phyloP scores from a whole-genome alignment of 2,888 invertebrate genomes.

The Coremacera marginata region DNA sequence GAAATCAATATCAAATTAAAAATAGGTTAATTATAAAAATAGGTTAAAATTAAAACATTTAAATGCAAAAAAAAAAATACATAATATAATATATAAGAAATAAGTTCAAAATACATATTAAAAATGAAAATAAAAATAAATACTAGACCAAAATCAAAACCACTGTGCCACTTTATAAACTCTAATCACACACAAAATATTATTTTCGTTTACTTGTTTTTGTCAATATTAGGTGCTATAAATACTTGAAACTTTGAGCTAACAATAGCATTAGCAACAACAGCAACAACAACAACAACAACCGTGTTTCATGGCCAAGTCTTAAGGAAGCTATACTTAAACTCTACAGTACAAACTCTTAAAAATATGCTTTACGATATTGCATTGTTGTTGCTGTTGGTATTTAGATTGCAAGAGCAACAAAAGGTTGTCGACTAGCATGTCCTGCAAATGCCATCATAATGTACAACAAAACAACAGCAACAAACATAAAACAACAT shows the following conservation, averaged over 20 bases:
- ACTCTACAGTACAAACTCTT: background rate
- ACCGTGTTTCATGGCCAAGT: background rate
- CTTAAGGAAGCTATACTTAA: slow-evolving; percentile 1
- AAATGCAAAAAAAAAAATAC: no score
- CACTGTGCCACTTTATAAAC: background rate
- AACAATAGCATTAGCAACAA: background rate
- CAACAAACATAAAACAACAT: background rate
- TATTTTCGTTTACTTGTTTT: slow-evolving; percentile 19
- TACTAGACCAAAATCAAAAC: background rate
- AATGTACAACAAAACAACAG: background rate
- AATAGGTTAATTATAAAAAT: no score
- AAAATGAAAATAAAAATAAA: no score
- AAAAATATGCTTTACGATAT: slow-evolving; percentile 27
- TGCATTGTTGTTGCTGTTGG: slow-evolving; percentile 7
- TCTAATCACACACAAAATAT: background rate
- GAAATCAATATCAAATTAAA: no score
- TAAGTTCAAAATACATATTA: no score
- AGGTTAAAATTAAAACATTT: no score
- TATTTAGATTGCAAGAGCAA: background rate
- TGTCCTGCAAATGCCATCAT: slow-evolving; percentile 21
- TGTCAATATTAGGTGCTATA: slow-evolving; percentile 27
- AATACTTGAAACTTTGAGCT: slow-evolving; percentile 11
- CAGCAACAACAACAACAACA: background rate
- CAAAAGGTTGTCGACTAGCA: slow-evolving; percentile 12
- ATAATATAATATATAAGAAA: no score